Evolutionary conservation across 2,113 vertebrate genomes (phyloP).

Genomic region (Pristiophorus japonicus): DNA sequence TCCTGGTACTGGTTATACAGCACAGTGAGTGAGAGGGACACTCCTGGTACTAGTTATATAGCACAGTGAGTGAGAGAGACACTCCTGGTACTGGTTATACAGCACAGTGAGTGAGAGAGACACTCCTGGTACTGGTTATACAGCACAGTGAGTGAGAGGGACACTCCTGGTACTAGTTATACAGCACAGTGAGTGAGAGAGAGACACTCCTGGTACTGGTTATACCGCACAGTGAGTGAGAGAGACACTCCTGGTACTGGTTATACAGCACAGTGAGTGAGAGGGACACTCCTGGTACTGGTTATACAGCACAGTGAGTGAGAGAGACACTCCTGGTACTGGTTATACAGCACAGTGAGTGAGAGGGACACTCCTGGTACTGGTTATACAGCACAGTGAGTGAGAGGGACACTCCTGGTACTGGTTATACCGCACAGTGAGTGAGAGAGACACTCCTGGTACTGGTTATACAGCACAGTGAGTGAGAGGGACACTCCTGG

Average conservation of each 20-base stretch:
- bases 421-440: no score
- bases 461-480: no score
- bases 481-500: no score
- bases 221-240: not conserved
- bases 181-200: not conserved
- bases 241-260: no score
- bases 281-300: no score
- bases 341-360: no score
- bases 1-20: not conserved
- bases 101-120: not conserved
- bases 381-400: no score
- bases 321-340: no score
- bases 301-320: not conserved
- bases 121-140: not conserved
- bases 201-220: not conserved
- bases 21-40: not conserved
- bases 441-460: no score
- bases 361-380: no score
- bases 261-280: not conserved
- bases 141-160: not conserved
- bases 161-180: not conserved
- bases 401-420: no score
- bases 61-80: not conserved
- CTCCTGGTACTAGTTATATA: not conserved
- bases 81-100: not conserved